Evolutionary conservation across 2,113 vertebrate genomes (phyloP), one percentile per base, ranked within the genome.

Genomic region (Pelusios castaneus): DNA sequence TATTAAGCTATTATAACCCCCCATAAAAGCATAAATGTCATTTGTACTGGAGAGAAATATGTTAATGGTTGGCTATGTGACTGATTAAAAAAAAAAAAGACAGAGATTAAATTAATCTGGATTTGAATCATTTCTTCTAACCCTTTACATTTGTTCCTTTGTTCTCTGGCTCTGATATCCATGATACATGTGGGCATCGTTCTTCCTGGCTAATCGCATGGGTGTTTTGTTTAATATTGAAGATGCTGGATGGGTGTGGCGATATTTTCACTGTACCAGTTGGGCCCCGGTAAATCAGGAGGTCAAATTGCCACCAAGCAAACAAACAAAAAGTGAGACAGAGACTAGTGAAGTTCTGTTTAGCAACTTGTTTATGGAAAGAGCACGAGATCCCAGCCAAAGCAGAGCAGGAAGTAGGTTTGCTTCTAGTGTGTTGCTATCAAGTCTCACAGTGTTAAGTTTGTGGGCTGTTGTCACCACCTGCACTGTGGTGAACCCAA

Each of bases 341-440:
- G 96, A 98, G 97, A 89, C 97, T 98, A 97, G 92, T 96, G 90
- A 98, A 98, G 97, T 97, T 88, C 91, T 45, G 95, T 98, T 98
- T 98, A 96, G 97, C 98, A 96, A 92, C 96, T 97, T 89, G 95
- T 97, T 94, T 90, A 96, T 96, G 97, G 97, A 97, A 97, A 92
- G 91, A 94, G 97, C 2, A 1, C 85, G 97, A 95, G 97, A 96
- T 95, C 97, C 93, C 97, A 82, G 97, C 96, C 6, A 90, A 95
- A 93, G 89, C 2, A 2, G 16, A 73, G 67, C 79, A 80, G 38
- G 84, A 56, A 95, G 82, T 82, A 92, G 47, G 84, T 91, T 90
- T 56, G 82, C 84, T 29, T 85, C 81, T 91, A 89, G 80, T 2
- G 0, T 56, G 92, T 90, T 29, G 4, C 89, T 77, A 97, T 94